These are phyloP conservation scores for Acanthosepion esculentum DNA, from an alignment of 2,888 invertebrate genomes.

Conservation along the genomic window DNA sequence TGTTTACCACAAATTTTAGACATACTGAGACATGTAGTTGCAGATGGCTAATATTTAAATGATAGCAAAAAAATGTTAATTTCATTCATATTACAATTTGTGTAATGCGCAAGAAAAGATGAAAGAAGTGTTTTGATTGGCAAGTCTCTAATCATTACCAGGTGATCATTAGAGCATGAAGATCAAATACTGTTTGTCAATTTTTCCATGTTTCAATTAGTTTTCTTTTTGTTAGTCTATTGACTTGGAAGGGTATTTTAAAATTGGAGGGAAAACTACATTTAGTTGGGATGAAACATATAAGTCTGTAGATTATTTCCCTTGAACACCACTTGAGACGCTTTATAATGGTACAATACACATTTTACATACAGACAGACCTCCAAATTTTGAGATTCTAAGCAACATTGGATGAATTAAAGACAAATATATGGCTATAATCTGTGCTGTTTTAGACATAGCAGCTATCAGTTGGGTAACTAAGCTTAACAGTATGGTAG, in stretches of 20 bases:
- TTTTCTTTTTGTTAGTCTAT: background rate
- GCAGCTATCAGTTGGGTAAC: background rate
- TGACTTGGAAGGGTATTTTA: background rate
- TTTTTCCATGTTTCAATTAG: background rate
- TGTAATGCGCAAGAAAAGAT: no score
- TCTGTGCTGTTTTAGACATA: background rate
- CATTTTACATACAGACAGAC: no score
- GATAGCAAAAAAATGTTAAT: no score
- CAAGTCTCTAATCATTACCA: background rate
- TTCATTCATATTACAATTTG: no score
- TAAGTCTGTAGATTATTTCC: background rate
- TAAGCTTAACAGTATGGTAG: background rate
- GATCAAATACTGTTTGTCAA: background rate
- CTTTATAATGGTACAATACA: no score
- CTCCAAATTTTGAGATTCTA: background rate
- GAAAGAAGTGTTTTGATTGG: background rate
- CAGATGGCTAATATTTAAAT: no score
- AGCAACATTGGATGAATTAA: background rate
- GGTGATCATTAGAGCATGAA: background rate
- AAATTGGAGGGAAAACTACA: background rate
- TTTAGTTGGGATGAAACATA: no score
- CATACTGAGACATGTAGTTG: no score
- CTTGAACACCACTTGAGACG: no score
- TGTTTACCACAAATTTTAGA: no score
- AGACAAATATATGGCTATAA: background rate